Base-by-base conservation (phyloP, 2,888 invertebrate genomes). In the Pherbina coryleti region DNA sequence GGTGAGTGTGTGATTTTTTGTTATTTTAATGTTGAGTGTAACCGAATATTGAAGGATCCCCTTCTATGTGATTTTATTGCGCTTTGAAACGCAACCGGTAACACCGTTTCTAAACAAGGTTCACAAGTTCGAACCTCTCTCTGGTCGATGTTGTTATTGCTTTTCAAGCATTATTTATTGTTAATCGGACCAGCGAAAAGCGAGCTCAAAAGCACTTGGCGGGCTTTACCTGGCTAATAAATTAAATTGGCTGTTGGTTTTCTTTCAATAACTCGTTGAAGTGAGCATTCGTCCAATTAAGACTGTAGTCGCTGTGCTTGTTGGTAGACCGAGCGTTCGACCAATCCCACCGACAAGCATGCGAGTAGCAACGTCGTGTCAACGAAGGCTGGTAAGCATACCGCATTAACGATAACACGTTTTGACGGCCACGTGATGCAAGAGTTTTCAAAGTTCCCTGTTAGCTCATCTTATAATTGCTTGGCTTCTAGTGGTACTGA, bases 1-100 rank as follows among this genome's bases (percentile, higher is more conserved):
- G 79, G 79, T 79, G 75, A 79, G 79, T 77, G 77, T 70, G 74
- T 72, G 51, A 66, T 72, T 72, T 75, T 64, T 64, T 31, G 28
- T 64, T 31, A 31, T 28, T 64, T 72, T 67, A 57, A 55, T 67
- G 57, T 69, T 22, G 64, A 78, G 64, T 71, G 71, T 71, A 64
- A 71, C 70, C 53, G 74, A 78, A 71, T 72, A 78, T 78, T 64
- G 62, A 55, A 69, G 53, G 37, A 72, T 25, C 57, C 49, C 51
- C 62, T 51, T 51, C 75, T 31, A 53, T 60, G 72, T 19, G 22
- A 60, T 72, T 72, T 60, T 57, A 57, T 71, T 71, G 49, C 28
- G 51, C 28, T 55, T 71, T 25, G n/a, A 34, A 51, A 51, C 64
- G 72, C 55, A 60, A n/a, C 69, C 37, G 17, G 69, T 51, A 69